phyloP scores from a whole-genome alignment of 2,797 vertebrate species.

The Cryptoblepharus egeriae region DNA sequence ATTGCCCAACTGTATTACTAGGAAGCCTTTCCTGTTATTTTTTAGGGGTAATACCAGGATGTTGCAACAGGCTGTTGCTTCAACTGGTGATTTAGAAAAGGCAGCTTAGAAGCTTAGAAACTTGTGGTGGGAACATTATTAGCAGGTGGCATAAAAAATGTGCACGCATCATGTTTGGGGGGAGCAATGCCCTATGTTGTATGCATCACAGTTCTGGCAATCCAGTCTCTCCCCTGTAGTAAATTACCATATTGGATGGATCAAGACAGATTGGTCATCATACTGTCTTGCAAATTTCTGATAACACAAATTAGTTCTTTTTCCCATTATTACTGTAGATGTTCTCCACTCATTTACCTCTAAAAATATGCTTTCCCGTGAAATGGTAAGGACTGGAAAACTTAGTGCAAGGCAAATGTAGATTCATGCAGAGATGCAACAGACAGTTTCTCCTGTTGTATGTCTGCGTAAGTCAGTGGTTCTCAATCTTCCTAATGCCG shows the following conservation, averaged over 20 bases:
- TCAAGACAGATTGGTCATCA: neutral
- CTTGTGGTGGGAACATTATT: neutral
- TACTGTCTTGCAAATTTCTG: neutral
- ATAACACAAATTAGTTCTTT: neutral
- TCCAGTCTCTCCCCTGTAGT: neutral
- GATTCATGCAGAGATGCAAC: neutral
- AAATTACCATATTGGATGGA: neutral
- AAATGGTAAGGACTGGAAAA: neutral
- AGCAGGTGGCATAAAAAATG: neutral
- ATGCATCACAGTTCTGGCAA: neutral
- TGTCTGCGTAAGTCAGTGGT: neutral
- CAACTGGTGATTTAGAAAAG: neutral
- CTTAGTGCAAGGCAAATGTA: too few species aligned
- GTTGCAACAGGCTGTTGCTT: constrained; percentile 28
- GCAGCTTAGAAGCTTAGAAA: neutral
- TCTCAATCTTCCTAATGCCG: too few species aligned
- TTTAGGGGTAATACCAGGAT: constrained; percentile 27
- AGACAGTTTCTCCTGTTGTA: neutral
- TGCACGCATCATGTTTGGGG: neutral
- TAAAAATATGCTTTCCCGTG: too few species aligned
- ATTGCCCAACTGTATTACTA: neutral
- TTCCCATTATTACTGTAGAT: neutral
- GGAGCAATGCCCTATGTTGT: accelerated
- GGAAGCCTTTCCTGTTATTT: neutral
- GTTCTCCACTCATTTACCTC: neutral